Conservation (phyloP, 1,140 invertebrate species). For the Rhynchophorus ferrugineus region DNA sequence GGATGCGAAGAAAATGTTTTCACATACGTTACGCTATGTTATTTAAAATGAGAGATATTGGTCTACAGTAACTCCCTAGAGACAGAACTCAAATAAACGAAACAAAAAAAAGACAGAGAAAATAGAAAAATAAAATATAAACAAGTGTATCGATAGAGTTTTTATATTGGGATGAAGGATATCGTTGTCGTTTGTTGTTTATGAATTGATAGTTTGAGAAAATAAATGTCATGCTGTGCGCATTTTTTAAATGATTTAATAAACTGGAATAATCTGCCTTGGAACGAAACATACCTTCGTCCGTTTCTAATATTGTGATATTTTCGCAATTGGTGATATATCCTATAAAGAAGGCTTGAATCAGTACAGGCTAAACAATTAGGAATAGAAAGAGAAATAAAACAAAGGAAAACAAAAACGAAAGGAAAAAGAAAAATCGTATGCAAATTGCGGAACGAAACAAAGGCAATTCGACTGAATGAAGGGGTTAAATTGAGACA, state of each 20-base stretch:
- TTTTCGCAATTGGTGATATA: slow-evolving; percentile 41
- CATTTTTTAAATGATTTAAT: slow-evolving; percentile 2
- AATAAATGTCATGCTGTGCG: slow-evolving; percentile 19
- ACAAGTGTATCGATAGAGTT: too few species aligned
- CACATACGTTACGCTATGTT: too few species aligned
- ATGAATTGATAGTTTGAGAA: too few species aligned
- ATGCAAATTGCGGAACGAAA: not conserved
- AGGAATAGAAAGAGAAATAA: not conserved
- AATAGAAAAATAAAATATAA: too few species aligned
- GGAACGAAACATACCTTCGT: slow-evolving; percentile 37
- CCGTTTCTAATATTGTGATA: slow-evolving; percentile 38
- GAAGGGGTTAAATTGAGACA: not conserved
- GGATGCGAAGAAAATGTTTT: too few species aligned
- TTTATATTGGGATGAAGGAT: too few species aligned
- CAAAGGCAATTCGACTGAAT: not conserved
- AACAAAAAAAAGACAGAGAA: too few species aligned
- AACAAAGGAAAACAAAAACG: not conserved
- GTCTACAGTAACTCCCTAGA: too few species aligned
- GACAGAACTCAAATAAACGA: too few species aligned
- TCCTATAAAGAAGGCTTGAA: slow-evolving; percentile 37
- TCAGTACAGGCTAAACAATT: slow-evolving; percentile 13
- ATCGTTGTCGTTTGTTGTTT: too few species aligned
- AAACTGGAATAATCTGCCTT: slow-evolving; percentile 6
- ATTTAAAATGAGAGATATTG: too few species aligned
- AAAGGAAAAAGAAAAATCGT: not conserved